Conservation (phyloP, 2,888 invertebrate species). For the Drosophila mettleri region DNA sequence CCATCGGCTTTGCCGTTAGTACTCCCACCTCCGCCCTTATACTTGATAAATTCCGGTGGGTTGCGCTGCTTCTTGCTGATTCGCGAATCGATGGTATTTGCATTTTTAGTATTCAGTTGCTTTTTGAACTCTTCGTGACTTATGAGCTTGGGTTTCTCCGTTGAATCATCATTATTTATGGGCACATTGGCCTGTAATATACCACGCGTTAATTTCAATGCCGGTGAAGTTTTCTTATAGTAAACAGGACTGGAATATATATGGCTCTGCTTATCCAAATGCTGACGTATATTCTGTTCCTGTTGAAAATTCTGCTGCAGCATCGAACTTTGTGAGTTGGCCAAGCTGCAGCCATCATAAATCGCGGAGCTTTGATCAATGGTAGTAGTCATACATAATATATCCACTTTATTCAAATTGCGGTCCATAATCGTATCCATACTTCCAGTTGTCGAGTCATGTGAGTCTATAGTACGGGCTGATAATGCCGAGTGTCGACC, state of each 20-base stretch:
- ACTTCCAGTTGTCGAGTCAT: constrained; percentile 83
- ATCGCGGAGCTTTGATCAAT: constrained; percentile 80
- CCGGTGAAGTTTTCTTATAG: constrained; percentile 73
- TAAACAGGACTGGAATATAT: constrained; percentile 85
- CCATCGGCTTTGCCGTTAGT: constrained; percentile 37
- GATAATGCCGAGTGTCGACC: constrained; percentile 83
- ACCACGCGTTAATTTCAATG: constrained; percentile 71
- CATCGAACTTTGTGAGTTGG: constrained; percentile 83
- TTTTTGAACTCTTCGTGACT: constrained; percentile 83
- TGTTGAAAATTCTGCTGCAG: constrained; percentile 58
- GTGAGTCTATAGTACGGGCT: constrained; percentile 84
- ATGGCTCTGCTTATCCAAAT: constrained; percentile 82
- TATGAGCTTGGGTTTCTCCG: constrained; percentile 77
- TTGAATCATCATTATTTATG: constrained; percentile 24
- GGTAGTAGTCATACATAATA: constrained; percentile 74
- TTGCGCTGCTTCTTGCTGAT: constrained; percentile 83
- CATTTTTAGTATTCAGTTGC: constrained; percentile 77
- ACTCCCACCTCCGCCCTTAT: constrained; percentile 69
- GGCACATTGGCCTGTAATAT: constrained; percentile 56
- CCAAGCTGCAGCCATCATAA: constrained; percentile 75
- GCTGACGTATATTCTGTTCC: constrained; percentile 56
- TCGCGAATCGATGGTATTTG: constrained; percentile 81
- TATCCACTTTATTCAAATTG: constrained; percentile 68
- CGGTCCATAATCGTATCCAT: constrained; percentile 84
- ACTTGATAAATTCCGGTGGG: constrained; percentile 82